Base-by-base conservation (phyloP, 2,113 vertebrate genomes). In the Hemibates koningsi region DNA sequence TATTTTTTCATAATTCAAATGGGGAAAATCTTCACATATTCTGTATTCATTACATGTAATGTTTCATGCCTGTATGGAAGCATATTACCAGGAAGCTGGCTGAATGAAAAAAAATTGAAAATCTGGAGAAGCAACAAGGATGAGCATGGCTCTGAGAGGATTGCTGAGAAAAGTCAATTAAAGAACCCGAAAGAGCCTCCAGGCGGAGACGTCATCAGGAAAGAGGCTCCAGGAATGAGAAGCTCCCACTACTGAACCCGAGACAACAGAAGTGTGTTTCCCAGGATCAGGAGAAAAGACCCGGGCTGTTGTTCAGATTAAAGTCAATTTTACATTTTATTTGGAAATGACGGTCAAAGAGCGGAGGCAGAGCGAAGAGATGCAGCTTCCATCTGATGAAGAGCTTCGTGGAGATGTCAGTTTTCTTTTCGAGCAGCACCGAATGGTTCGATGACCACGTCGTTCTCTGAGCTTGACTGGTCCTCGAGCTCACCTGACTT, bases 401-500 rank as follows among this genome's bases (percentile, higher is more conserved):
- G 34, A 38, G 61, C 61, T 66, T 12, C 6, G 3, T 12, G 17
- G 32, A 3, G 61, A 66, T 0, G 10, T 17, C 3, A 0, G 17
- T 3, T 66, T 66, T n/a, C 4, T 66, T 66, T 12, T 5, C 61
- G 0, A 0, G 29, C 54, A 57, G 4, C 6, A 0, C 61, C 34
- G 0, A 5, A 5, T n/a, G 32, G 0, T 21, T 68, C 12, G 61
- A 3, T 21, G 61, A 8, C 34, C 19, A 21, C 0, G 4, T 68
- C 38, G 6, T 38, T 68, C 3, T 63, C 34, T 0, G n/a, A 4
- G 14, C 48, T 50, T 17, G 59, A 68, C 21, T 13, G 19, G 63
- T 13, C 63, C 6, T n/a, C 1, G 10, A 68, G 10, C 34, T 38
- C 34, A 68, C 11, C 63, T 5, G 63, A 66, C 2, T 3, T 4